phyloP scores from a whole-genome alignment of 2,888 invertebrate genomes.

The Acrocyrtus sp. region DNA sequence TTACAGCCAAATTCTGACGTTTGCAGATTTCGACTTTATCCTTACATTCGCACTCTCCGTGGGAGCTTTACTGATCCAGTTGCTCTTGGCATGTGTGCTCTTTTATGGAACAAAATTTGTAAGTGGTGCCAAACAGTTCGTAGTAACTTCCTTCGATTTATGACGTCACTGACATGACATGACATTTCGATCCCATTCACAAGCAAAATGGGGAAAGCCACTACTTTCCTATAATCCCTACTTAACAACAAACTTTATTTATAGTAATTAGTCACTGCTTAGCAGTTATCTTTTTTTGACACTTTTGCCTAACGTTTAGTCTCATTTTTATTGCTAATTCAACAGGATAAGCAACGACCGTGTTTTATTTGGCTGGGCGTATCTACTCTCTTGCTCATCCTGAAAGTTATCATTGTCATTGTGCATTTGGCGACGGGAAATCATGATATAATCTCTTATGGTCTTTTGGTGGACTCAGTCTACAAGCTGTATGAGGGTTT shows the following conservation, averaged over 20 bases:
- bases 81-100: neutral
- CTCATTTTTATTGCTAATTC: no score
- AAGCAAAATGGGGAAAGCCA: no score
- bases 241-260: no score
- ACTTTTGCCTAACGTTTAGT: no score
- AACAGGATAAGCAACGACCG: neutral
- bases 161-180: no score
- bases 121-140: no score
- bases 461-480: neutral
- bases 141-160: no score
- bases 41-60: conserved; percentile 4
- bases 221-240: no score
- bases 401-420: conserved; percentile 11
- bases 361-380: conserved; percentile 6
- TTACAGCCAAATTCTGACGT: no score
- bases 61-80: neutral
- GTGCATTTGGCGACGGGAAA: conserved; percentile 22
- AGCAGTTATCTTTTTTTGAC: no score
- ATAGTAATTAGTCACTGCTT: no score
- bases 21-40: neutral
- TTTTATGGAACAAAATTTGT: conserved; percentile 9
- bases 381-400: conserved; percentile 1
- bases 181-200: no score
- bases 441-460: conserved; percentile 12
- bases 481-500: conserved; percentile 8